Conservation (phyloP, 2,888 invertebrate genomes). For the Amblyteles armatorius region DNA sequence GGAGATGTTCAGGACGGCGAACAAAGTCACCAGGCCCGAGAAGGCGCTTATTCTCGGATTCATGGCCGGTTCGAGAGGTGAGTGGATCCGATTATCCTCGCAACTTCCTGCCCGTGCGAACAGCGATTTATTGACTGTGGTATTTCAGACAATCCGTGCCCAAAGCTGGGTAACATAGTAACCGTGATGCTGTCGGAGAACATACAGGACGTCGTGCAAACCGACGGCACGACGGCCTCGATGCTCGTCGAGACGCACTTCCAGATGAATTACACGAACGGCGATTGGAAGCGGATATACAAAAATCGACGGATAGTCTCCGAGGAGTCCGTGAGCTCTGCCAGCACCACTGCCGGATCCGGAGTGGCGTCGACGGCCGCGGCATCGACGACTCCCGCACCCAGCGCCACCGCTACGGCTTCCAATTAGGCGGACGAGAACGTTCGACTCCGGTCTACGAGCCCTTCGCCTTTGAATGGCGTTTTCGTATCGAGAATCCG, state of each 20-base stretch:
- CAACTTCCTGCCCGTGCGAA: too few species aligned
- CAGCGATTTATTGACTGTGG: slow-evolving; percentile 48
- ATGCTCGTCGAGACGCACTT: slow-evolving; percentile 97
- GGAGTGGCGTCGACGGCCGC: slow-evolving; percentile 75
- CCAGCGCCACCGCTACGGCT: slow-evolving; percentile 79
- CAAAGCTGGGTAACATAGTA: slow-evolving; percentile 98
- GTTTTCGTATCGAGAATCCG: slow-evolving; percentile 14
- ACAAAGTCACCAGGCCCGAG: slow-evolving; percentile 97
- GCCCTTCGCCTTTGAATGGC: slow-evolving; percentile 20
- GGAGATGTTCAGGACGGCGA: slow-evolving; percentile 98
- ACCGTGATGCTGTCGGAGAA: slow-evolving; percentile 98
- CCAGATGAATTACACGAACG: slow-evolving; percentile 99
- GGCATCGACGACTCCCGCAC: slow-evolving; percentile 74
- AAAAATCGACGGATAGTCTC: slow-evolving; percentile 92
- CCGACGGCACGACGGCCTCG: slow-evolving; percentile 92
- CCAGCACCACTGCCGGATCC: slow-evolving; percentile 70
- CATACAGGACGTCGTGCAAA: slow-evolving; percentile 94
- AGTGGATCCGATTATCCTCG: slow-evolving; percentile 39
- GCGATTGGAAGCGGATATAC: slow-evolving; percentile 98
- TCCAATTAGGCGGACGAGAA: slow-evolving; percentile 68
- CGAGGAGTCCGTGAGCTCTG: slow-evolving; percentile 78
- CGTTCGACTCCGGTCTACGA: slow-evolving; percentile 16
- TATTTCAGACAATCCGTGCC: slow-evolving; percentile 95
- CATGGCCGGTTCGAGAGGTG: slow-evolving; percentile 98
- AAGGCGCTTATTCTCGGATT: slow-evolving; percentile 99